Evolutionary conservation across 1,140 invertebrate species (phyloP).

Genomic region (Neuroterus valhalla): DNA sequence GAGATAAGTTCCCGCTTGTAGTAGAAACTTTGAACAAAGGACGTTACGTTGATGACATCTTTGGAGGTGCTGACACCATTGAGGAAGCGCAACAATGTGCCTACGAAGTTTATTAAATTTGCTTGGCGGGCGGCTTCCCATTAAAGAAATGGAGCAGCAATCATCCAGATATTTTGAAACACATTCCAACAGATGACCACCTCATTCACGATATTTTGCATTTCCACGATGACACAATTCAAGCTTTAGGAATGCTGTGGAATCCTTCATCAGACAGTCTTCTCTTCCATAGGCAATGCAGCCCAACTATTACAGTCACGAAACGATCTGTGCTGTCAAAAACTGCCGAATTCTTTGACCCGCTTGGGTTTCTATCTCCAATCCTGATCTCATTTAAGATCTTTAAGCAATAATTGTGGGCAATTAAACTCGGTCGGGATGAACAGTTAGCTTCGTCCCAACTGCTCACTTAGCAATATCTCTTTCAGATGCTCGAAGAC

Average conservation of each 20-base stretch:
- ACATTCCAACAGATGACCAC: neutral
- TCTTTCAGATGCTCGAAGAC: neutral
- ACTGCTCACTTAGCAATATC: slow-evolving; percentile 34
- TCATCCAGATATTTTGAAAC: neutral
- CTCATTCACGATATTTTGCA: neutral
- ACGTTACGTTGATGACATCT: slow-evolving; percentile 21
- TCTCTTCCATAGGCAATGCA: neutral
- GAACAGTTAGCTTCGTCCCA: slow-evolving; percentile 41
- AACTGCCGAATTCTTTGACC: slow-evolving; percentile 48
- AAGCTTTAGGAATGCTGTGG: neutral
- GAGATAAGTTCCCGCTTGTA: neutral
- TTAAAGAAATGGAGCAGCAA: slow-evolving; percentile 26
- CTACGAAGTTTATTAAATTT: neutral
- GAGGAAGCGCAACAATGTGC: neutral
- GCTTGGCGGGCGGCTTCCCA: slow-evolving; percentile 32
- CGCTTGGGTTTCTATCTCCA: slow-evolving; percentile 50
- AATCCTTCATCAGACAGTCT: neutral
- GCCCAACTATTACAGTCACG: neutral
- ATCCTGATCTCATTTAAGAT: slow-evolving; percentile 56
- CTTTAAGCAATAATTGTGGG: slow-evolving; percentile 59
- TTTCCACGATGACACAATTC: neutral
- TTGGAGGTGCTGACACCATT: neutral
- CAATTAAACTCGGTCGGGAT: slow-evolving; percentile 58
- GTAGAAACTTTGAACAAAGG: neutral
- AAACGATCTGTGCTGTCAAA: slow-evolving; percentile 40